Conservation (phyloP, 2,113 vertebrate genomes). For the Albula glossodonta region DNA sequence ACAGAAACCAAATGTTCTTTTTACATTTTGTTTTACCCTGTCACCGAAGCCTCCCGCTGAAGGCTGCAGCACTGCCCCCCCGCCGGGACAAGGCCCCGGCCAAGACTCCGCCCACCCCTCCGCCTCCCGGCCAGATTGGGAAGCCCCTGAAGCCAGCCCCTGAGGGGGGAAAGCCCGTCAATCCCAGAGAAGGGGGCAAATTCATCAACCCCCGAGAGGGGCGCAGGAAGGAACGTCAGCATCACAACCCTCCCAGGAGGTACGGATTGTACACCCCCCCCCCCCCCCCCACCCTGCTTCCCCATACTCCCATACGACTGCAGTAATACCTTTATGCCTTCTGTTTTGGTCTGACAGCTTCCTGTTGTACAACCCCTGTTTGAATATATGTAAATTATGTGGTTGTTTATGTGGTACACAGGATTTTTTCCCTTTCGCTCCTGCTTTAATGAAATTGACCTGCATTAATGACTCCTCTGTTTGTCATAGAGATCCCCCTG, state of each 20-base stretch:
- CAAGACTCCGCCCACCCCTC: slow-evolving; percentile 81
- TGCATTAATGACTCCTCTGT: not conserved
- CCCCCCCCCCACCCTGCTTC: not conserved
- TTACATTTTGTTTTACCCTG: not conserved
- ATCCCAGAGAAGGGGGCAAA: slow-evolving; percentile 63
- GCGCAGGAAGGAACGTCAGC: slow-evolving; percentile 82
- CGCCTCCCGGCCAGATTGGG: slow-evolving; percentile 61
- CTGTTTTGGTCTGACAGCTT: too few relatives aligned
- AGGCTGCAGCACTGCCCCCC: slow-evolving; percentile 58
- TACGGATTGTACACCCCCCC: slow-evolving; percentile 49
- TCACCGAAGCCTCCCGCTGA: slow-evolving; percentile 50
- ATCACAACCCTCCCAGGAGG: slow-evolving; percentile 82
- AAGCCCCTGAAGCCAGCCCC: slow-evolving; percentile 67
- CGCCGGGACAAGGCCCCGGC: slow-evolving; percentile 81
- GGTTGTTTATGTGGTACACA: not conserved
- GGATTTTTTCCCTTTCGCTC: not conserved
- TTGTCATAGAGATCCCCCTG: not conserved
- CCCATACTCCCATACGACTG: too few relatives aligned
- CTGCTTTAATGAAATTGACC: not conserved
- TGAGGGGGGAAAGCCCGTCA: slow-evolving; percentile 76
- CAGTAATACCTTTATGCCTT: not conserved
- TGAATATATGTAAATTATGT: not conserved
- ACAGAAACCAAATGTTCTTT: not conserved
- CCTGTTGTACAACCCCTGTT: not conserved
- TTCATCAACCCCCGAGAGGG: slow-evolving; percentile 76